Percentiles rank a stretch among this genome's conserved stretches.
Conservation (phyloP, 2,113 vertebrate species). For the Cariama cristata region DNA sequence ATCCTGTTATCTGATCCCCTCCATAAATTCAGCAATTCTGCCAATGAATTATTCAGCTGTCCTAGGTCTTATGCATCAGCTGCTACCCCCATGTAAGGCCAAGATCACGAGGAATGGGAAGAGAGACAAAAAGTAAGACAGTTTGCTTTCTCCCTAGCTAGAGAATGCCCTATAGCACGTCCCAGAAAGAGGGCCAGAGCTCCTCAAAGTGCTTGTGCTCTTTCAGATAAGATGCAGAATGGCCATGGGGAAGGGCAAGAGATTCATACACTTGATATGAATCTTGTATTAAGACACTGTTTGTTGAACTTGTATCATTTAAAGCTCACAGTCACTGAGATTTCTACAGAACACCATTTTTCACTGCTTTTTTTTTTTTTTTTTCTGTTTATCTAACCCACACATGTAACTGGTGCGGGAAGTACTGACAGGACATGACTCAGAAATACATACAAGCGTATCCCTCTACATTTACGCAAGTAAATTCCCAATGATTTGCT, state of each 20-base stretch:
- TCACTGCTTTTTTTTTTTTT: neutral
- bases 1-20: neutral
- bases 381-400: neutral
- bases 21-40: neutral
- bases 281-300: neutral
- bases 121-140: neutral
- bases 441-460: neutral
- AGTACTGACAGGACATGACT: conserved; percentile 39
- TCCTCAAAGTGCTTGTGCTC: neutral
- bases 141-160: neutral
- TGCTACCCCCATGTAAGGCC: neutral
- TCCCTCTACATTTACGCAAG: neutral
- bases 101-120: neutral
- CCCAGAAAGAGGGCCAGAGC: neutral
- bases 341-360: neutral
- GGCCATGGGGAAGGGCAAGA: neutral
- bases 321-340: neutral
- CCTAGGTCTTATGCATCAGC: conserved; percentile 19
- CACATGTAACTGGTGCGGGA: neutral
- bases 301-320: neutral
- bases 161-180: neutral
- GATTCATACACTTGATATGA: neutral
- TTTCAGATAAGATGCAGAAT: neutral
- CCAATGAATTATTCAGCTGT: conserved; percentile 43
- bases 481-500: neutral